phyloP scores from a whole-genome alignment of 2,888 invertebrate species.

The Chalcis sispes region DNA sequence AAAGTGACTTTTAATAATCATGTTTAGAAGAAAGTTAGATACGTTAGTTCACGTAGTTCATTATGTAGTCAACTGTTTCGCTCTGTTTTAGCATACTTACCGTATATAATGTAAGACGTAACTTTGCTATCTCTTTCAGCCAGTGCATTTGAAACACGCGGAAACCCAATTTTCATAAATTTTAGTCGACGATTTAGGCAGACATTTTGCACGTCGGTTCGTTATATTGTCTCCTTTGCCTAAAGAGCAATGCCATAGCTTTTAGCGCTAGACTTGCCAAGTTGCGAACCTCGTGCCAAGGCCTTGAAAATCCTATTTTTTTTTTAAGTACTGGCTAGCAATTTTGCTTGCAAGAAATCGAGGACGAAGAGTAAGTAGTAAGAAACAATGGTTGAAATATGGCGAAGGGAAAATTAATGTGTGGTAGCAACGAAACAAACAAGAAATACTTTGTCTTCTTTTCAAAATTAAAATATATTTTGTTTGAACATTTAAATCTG shows the following conservation, averaged over 20 bases:
- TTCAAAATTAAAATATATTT: too few relatives aligned
- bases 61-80: slow-evolving; percentile 5
- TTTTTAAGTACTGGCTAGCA: slow-evolving; percentile 11
- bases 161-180: slow-evolving; percentile 43
- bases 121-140: slow-evolving; percentile 18
- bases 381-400: too few relatives aligned
- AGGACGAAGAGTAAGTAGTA: slow-evolving; percentile 27
- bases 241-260: neutral
- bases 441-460: too few relatives aligned
- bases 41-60: neutral
- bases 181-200: slow-evolving; percentile 27
- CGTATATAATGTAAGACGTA: slow-evolving; percentile 12
- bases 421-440: too few relatives aligned
- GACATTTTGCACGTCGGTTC: slow-evolving; percentile 36
- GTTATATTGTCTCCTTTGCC: slow-evolving; percentile 17
- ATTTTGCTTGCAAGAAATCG: slow-evolving; percentile 22
- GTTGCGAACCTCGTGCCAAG: slow-evolving; percentile 8
- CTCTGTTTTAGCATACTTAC: neutral
- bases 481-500: too few relatives aligned
- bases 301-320: slow-evolving; percentile 46
- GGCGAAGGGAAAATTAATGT: neutral
- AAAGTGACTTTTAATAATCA: too few relatives aligned
- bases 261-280: slow-evolving; percentile 35
- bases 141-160: slow-evolving; percentile 13
- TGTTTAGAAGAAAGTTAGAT: neutral